Evolutionary conservation across 1,140 invertebrate genomes (phyloP).

Genomic region (Drosophila baimaii): DNA sequence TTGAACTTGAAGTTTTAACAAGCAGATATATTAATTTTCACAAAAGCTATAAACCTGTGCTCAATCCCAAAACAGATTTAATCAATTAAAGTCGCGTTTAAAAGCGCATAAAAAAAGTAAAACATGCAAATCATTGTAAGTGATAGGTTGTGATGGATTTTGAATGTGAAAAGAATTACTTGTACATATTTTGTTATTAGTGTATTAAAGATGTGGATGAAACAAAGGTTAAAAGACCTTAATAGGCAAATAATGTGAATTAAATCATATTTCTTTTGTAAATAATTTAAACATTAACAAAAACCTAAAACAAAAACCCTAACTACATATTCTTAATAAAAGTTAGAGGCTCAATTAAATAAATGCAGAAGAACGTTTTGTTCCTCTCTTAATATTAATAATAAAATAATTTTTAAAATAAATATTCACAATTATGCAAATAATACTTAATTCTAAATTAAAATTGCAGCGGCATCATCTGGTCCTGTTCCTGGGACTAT

Average conservation of each 20-base stretch:
- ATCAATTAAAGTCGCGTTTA: constrained; percentile 42
- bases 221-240: background rate
- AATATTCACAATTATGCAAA: background rate
- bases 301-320: background rate
- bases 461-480: constrained; percentile 24
- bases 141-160: constrained; percentile 38
- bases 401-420: background rate
- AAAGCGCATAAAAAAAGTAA: constrained; percentile 11
- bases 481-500: constrained; percentile 45
- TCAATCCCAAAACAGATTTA: constrained; percentile 51
- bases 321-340: no score
- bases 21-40: constrained; percentile 35
- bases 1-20: constrained; percentile 62
- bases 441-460: background rate
- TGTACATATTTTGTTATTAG: background rate
- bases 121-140: constrained; percentile 78
- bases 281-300: background rate
- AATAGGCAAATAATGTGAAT: background rate
- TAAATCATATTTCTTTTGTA: background rate
- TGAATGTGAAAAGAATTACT: constrained; percentile 3
- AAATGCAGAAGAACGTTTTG: no score
- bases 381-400: no score
- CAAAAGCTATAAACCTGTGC: constrained; percentile 25
- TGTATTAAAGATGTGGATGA: background rate
- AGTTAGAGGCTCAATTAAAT: no score